Conservation (phyloP, 2,113 vertebrate genomes). For the Tachuris rubrigastra region DNA sequence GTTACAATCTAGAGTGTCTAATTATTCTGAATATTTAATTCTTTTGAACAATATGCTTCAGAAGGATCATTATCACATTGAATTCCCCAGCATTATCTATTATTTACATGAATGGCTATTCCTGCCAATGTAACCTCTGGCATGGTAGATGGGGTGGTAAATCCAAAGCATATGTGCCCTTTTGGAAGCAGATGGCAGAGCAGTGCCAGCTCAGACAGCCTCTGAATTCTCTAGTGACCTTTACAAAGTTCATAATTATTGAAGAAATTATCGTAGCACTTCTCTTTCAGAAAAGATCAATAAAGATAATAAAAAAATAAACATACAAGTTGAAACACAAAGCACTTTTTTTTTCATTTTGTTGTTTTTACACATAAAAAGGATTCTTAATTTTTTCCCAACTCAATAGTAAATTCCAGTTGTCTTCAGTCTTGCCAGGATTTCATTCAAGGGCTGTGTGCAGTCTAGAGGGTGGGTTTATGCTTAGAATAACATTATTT, state of each 20-base stretch:
- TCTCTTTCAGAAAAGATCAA: neutral
- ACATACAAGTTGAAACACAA: neutral
- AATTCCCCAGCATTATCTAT: conserved; percentile 45
- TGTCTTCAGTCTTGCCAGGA: neutral
- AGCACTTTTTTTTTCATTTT: neutral
- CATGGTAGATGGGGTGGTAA: conserved; percentile 13
- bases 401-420: neutral
- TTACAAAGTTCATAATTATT: neutral
- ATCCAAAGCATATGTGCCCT: conserved; percentile 30
- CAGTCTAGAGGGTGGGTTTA: neutral
- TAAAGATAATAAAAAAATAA: neutral
- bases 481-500: neutral
- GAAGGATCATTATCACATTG: conserved; percentile 33
- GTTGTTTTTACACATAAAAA: neutral
- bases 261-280: neutral
- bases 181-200: conserved; percentile 35
- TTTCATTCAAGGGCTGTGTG: neutral
- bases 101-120: conserved; percentile 33
- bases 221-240: neutral
- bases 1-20: neutral
- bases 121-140: neutral
- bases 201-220: neutral
- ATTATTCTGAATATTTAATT: conserved; percentile 45
- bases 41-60: conserved; percentile 24
- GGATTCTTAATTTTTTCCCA: neutral